Percentiles rank a stretch among this genome's conserved stretches.
These are phyloP conservation scores for Agrotis ipsilon DNA, from an alignment of 2,888 invertebrate species.

Conservation along the genomic window DNA sequence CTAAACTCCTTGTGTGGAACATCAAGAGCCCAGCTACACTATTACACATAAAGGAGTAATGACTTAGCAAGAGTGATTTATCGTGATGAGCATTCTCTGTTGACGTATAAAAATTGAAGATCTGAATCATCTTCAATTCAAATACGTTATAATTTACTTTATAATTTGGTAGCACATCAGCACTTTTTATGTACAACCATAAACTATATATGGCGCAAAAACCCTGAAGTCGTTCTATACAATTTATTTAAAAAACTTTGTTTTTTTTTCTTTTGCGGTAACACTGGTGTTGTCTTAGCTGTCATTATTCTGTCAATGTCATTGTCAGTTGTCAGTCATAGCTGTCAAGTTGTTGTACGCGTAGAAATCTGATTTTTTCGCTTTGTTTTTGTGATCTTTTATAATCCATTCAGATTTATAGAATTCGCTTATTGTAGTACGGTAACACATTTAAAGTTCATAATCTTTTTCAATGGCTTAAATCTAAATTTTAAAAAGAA, in stretches of 20 bases:
- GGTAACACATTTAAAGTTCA: constrained; percentile 12
- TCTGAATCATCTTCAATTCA: no score
- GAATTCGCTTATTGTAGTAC: constrained; percentile 24
- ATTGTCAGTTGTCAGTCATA: not conserved
- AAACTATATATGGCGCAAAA: no score
- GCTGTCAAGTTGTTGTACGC: constrained; percentile 29
- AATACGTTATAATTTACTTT: no score
- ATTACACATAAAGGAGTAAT: no score
- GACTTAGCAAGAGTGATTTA: no score
- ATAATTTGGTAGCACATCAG: no score
- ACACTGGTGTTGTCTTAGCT: not conserved
- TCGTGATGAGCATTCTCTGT: no score
- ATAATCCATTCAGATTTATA: constrained; percentile 3
- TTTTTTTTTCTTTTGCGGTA: not conserved
- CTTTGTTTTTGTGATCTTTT: constrained; percentile 46
- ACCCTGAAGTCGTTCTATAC: no score
- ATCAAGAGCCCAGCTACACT: no score
- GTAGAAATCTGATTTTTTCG: not conserved
- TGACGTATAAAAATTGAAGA: no score
- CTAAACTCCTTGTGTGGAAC: no score
- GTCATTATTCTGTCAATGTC: constrained; percentile 3
- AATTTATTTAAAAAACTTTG: not conserved
- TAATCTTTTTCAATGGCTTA: constrained; percentile 24
- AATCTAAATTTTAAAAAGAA: not conserved
- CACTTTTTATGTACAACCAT: no score